These are phyloP conservation scores for Tinea trinotella DNA, from an alignment of 2,888 invertebrate genomes.

Conservation along the genomic window DNA sequence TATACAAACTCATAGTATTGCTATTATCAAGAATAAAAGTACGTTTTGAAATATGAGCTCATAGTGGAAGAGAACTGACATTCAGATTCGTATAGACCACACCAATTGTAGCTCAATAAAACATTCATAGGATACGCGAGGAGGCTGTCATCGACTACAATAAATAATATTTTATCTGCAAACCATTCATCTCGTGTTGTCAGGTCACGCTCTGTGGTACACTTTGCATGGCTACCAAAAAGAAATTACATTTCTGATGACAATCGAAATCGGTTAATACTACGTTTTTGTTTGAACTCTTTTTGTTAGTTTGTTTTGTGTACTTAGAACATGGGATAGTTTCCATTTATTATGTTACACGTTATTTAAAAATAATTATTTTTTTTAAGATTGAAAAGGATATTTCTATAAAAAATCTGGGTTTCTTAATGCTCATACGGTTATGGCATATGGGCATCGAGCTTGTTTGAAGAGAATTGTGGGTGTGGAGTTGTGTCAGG, in stretches of 20 bases:
- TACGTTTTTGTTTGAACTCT: not conserved
- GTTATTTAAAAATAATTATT: too few species aligned
- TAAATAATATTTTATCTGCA: constrained; percentile 33
- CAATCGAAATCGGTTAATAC: constrained; percentile 10
- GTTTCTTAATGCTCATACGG: too few species aligned
- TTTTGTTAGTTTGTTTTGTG: not conserved
- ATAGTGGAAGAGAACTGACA: not conserved
- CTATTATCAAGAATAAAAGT: too few species aligned
- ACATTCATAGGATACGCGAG: constrained; percentile 28
- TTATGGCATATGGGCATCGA: too few species aligned
- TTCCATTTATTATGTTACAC: too few species aligned
- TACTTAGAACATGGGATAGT: too few species aligned
- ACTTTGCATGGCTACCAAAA: not conserved
- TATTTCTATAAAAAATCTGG: too few species aligned
- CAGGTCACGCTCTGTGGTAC: constrained; percentile 18
- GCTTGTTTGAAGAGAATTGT: too few species aligned
- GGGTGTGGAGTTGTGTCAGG: too few species aligned
- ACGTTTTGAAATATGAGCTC: constrained; percentile 23
- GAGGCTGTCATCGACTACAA: constrained; percentile 26
- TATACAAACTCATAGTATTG: too few species aligned
- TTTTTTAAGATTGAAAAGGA: too few species aligned
- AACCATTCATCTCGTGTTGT: constrained; percentile 24
- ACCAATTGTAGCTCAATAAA: constrained; percentile 28
- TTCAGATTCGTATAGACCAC: not conserved
- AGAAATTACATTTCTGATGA: constrained; percentile 15